Percentiles rank a stretch among this genome's conserved stretches.
Conservation (phyloP, 2,113 vertebrate genomes). For the Paratilapia polleni region DNA sequence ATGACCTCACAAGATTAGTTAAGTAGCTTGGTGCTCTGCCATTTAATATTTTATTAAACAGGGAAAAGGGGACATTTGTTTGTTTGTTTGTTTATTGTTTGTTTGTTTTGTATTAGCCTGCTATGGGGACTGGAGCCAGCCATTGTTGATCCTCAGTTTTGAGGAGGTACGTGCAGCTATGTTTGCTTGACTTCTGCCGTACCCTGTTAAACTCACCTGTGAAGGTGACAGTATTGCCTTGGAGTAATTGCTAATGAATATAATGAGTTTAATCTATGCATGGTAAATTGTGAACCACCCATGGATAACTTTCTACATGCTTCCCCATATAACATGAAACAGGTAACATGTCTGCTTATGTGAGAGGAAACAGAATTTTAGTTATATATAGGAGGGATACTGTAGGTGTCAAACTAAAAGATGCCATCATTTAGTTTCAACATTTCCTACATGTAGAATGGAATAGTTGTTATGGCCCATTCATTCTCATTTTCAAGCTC, state of each 20-base stretch:
- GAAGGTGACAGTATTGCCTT: no score
- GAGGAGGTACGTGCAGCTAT: neutral
- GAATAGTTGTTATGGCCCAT: neutral
- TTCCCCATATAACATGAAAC: neutral
- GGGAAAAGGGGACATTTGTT: no score
- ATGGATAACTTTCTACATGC: neutral
- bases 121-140: neutral
- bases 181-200: neutral
- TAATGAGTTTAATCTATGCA: neutral
- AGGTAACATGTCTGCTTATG: neutral
- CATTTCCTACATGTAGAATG: neutral
- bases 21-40: no score
- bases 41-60: no score
- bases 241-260: neutral
- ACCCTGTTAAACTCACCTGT: neutral
- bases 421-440: neutral
- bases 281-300: no score
- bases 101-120: no score
- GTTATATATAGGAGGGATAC: neutral
- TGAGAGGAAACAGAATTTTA: neutral
- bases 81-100: no score
- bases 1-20: no score
- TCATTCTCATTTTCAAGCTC: constrained; percentile 1
- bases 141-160: neutral
- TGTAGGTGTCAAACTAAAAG: neutral